Base-by-base conservation (phyloP, 2,888 invertebrate species). In the Allophyes oxyacanthae region DNA sequence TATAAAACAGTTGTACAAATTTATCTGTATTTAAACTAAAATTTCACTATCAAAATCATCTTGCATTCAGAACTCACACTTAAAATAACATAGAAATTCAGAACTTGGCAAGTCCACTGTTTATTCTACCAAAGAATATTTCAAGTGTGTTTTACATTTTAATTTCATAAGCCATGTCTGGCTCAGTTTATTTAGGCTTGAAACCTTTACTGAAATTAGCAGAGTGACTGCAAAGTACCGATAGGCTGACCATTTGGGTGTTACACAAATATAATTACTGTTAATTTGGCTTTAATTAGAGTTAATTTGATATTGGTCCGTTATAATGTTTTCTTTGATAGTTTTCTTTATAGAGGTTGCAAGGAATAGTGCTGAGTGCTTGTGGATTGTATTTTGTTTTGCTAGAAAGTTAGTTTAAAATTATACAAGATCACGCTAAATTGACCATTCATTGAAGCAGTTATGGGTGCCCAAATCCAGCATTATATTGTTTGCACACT, bases 171-270 rank as follows among this genome's bases (percentile, higher is more conserved):
- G 25, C 34, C 13, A 41, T 11, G 25, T 15, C 34, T 38, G 10
- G 6, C 9, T 25, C 1, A 45, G 61, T 77, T 74, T 74, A 64
- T 69, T 73, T 76, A 73, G 65, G 74, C 0, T 20, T 15, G 28
- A 13, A 46, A 50, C 38, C 25, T 51, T 71, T 36, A 10, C 34
- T 38, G 43, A 32, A 71, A 38, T 64, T 30, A 9, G 6, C n/a
- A 4, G 33, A 44, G 32, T 38, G 25, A 37, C 32, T 41, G 15
- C 9, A 20, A 32, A 49, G 11, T 38, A 30, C 14, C 20, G 6
- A 46, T 56, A 20, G 6, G 13, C 30, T 56, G 10, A 43, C 7
- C 7, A 11, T 42, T 36, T 26, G 20, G 14, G 13, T 64, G 37
- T 10, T 42, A 14, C 0, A 9, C 6, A 26, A 64, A 49, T 64